These are phyloP conservation scores for Drosophila takahashii DNA, from an alignment of 1,140 invertebrate genomes.

Conservation along the genomic window DNA sequence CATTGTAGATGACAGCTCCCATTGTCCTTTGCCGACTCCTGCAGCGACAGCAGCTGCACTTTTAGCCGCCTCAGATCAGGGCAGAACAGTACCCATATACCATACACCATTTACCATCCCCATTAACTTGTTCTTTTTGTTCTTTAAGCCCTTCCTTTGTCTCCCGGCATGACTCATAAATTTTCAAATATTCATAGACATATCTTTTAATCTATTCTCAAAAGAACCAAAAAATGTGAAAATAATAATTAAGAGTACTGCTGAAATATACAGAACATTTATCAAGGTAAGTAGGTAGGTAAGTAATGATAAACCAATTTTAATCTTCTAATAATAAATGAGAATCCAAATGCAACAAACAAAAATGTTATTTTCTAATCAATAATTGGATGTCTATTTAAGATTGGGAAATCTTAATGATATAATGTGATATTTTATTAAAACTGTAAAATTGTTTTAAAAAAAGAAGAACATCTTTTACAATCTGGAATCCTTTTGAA, in stretches of 20 bases:
- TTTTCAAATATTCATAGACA: slow-evolving; percentile 16
- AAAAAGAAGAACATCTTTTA: not conserved
- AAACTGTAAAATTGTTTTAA: too few relatives aligned
- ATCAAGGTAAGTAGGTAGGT: not conserved
- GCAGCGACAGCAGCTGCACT: slow-evolving; percentile 40
- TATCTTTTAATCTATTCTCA: slow-evolving; percentile 12
- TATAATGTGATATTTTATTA: too few relatives aligned
- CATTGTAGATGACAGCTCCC: slow-evolving; percentile 52
- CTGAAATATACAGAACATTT: not conserved
- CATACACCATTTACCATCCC: not conserved
- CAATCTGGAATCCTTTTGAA: not conserved
- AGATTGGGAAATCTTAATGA: too few relatives aligned
- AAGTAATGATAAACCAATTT: not conserved
- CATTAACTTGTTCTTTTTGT: slow-evolving; percentile 29
- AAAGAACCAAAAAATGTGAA: slow-evolving; percentile 13
- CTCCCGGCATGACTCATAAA: slow-evolving; percentile 14
- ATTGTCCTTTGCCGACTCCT: slow-evolving; percentile 47
- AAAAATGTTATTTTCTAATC: too few relatives aligned
- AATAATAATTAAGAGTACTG: slow-evolving; percentile 1
- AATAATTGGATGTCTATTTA: too few relatives aligned
- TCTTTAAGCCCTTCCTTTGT: slow-evolving; percentile 23
- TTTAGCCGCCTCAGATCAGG: slow-evolving; percentile 34
- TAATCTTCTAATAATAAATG: too few relatives aligned
- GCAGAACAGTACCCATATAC: slow-evolving; percentile 11
- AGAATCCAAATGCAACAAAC: too few relatives aligned